Evolutionary conservation across 2,888 invertebrate species (phyloP).

Genomic region (Eumacrocentrus americanus): DNA sequence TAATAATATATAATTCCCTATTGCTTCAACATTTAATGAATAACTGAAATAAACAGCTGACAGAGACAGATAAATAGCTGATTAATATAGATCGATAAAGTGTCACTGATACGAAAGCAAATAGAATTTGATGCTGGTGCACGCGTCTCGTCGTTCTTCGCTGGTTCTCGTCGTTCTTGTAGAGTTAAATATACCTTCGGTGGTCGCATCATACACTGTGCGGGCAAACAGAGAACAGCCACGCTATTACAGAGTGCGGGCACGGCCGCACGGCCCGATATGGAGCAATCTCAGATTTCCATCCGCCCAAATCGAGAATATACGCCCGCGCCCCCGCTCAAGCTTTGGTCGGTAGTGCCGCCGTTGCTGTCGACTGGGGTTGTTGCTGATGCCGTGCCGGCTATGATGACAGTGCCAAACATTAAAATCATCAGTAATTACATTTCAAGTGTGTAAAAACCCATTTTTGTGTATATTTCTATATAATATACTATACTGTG

Average conservation of each 20-base stretch:
- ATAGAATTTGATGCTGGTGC: background rate
- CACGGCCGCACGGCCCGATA: slow-evolving; percentile 67
- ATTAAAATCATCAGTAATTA: too few species aligned
- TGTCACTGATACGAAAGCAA: background rate
- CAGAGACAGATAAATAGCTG: too few species aligned
- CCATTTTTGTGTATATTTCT: too few species aligned
- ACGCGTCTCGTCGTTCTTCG: background rate
- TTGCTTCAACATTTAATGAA: too few species aligned
- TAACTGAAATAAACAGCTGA: too few species aligned
- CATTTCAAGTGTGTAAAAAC: too few species aligned
- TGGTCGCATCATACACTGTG: slow-evolving; percentile 39
- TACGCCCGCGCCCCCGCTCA: slow-evolving; percentile 59
- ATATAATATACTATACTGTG: too few species aligned
- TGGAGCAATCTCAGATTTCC: slow-evolving; percentile 74
- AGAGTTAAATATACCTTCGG: slow-evolving; percentile 56
- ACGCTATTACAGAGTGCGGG: slow-evolving; percentile 52
- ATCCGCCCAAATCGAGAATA: slow-evolving; percentile 71
- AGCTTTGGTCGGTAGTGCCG: slow-evolving; percentile 37
- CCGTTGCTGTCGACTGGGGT: slow-evolving; percentile 37
- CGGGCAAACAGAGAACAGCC: slow-evolving; percentile 33
- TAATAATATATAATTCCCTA: too few species aligned
- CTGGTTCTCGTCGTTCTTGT: slow-evolving; percentile 40
- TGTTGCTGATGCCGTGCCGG: slow-evolving; percentile 25
- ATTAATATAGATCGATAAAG: background rate
- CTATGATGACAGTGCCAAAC: background rate